These are phyloP conservation scores for Dorcus parallelipipedus DNA, from an alignment of 2,888 invertebrate species.

Conservation along the genomic window DNA sequence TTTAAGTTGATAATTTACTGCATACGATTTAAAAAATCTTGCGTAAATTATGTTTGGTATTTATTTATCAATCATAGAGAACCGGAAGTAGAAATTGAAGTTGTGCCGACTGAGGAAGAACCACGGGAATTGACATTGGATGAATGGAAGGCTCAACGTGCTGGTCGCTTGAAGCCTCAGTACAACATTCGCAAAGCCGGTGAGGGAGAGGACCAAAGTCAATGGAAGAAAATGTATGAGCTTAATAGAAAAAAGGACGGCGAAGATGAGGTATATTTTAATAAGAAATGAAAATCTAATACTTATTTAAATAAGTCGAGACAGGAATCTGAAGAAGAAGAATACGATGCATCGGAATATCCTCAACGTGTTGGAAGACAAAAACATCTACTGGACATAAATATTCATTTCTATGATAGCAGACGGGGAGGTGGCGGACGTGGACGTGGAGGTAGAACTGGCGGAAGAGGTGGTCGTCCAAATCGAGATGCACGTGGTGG, in stretches of 20 bases:
- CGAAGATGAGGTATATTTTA: slow-evolving; percentile 38
- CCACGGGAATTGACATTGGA: slow-evolving; percentile 87
- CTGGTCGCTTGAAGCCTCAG: slow-evolving; percentile 76
- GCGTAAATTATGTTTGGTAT: no score
- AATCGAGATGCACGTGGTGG: slow-evolving; percentile 33
- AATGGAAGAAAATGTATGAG: slow-evolving; percentile 90
- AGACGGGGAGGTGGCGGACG: slow-evolving; percentile 69
- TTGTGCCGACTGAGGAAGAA: slow-evolving; percentile 64
- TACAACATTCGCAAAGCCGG: slow-evolving; percentile 92
- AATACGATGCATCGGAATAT: slow-evolving; percentile 73
- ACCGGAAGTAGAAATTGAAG: slow-evolving; percentile 38
- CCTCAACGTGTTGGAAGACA: slow-evolving; percentile 84
- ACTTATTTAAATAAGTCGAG: neutral
- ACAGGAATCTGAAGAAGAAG: slow-evolving; percentile 50
- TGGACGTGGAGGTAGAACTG: slow-evolving; percentile 55
- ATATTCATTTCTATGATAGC: slow-evolving; percentile 81
- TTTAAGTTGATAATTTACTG: no score
- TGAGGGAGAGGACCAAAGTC: slow-evolving; percentile 85
- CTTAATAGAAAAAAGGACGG: slow-evolving; percentile 72
- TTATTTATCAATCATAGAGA: slow-evolving; percentile 31
- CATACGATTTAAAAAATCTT: no score
- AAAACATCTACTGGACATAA: slow-evolving; percentile 81
- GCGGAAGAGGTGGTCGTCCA: slow-evolving; percentile 40
- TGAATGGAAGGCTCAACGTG: slow-evolving; percentile 89
- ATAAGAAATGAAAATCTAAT: neutral